Percentiles rank a stretch among this genome's conserved stretches.
Evolutionary conservation across 2,113 vertebrate species (phyloP).

Genomic region (Elephantulus edwardii): DNA sequence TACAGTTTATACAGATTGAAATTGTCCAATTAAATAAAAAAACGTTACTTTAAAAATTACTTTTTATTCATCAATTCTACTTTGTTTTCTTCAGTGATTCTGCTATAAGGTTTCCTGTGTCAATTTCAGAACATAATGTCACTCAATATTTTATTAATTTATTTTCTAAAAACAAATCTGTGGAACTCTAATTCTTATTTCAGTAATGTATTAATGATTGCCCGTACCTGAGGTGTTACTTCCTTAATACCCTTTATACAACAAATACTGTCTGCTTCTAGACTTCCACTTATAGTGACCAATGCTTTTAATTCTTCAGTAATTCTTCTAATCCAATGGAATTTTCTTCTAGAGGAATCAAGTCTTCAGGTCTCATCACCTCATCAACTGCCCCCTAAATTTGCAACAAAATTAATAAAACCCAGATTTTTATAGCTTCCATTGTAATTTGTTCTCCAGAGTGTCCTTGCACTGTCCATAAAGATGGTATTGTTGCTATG

Average conservation of each 20-base stretch:
- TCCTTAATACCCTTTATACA: neutral
- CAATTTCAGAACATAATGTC: neutral
- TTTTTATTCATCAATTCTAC: neutral
- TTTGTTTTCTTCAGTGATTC: neutral
- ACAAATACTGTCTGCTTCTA: neutral
- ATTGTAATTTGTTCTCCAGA: slow-evolving; percentile 67
- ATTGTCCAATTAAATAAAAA: no score
- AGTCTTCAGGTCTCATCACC: slow-evolving; percentile 68
- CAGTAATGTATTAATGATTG: neutral
- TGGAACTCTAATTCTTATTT: neutral
- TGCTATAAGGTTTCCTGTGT: neutral
- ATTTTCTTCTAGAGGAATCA: slow-evolving; percentile 44
- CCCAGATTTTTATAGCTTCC: slow-evolving; percentile 39
- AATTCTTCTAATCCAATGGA: slow-evolving; percentile 13
- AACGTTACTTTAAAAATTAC: neutral
- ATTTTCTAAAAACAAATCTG: neutral
- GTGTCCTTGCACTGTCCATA: slow-evolving; percentile 58
- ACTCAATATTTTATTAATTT: neutral
- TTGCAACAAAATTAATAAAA: slow-evolving; percentile 72
- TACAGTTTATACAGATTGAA: neutral
- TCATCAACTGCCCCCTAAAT: slow-evolving; percentile 68
- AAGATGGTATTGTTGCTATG: slow-evolving; percentile 58
- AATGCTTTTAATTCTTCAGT: neutral
- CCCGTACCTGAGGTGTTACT: neutral
- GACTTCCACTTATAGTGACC: neutral